Base-by-base conservation (phyloP, 2,113 vertebrate genomes). In the Gnathonemus echidnorhynchus region DNA sequence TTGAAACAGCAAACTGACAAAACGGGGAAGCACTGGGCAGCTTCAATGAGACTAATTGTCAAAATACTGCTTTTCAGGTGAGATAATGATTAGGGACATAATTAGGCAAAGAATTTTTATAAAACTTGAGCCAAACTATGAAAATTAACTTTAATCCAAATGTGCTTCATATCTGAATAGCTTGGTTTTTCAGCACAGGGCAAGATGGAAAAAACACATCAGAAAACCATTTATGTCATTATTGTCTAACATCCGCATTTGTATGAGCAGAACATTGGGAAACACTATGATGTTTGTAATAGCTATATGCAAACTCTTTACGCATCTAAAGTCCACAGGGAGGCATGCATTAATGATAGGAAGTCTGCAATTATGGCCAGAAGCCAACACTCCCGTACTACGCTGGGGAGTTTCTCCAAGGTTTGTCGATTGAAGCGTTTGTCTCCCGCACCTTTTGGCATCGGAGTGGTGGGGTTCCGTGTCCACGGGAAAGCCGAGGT, bases 401-500 rank as follows among this genome's bases (percentile, higher is more conserved):
- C 21, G 0, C 46, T n/a, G n/a, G 31, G 3, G 27, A 58, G 11
- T 17, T 17, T n/a, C 58, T 88, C 39, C 50, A 35, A 48, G 21
- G 74, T 91, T 89, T 90, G 77, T 88, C 90, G 91, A 50, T 74
- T 58, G 53, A 27, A 56, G 4, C 31, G 42, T 49, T 39, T 83
- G n/a, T 19, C 80, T 88, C 87, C 87, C 87, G 50, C 19, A 77
- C 90, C 24, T 9, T 74, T 35, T 50, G 66, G n/a, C 27, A 11
- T 31, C 10, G 27, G 10, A 70, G 62, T 31, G n/a, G 1, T 70
- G 62, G 9, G 89, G 92, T 91, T 56, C 52, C 45, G 91, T 80
- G 17, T 90, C 91, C 92, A 91, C 92, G 91, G 86, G 91, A 91
- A 93, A 89, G 21, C 74, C 88, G 90, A 52, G 85, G 89, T 87